These are phyloP conservation scores for Pseudomyrmex flavicornis DNA, from an alignment of 1,140 invertebrate genomes.

Conservation along the genomic window DNA sequence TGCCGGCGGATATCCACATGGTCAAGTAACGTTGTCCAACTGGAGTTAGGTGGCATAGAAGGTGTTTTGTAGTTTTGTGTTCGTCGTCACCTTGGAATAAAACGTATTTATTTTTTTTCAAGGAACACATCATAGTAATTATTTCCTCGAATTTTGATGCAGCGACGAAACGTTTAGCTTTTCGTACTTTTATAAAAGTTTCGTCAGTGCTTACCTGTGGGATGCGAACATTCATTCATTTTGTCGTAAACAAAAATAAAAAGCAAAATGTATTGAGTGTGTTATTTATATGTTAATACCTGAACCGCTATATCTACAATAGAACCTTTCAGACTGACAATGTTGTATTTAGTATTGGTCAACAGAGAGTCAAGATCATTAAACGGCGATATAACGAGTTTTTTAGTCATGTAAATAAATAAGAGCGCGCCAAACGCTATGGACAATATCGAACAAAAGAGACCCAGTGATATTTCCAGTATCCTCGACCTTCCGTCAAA, in stretches of 20 bases:
- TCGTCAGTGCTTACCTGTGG: neutral
- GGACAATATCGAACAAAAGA: constrained; percentile 52
- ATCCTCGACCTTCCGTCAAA: constrained; percentile 91
- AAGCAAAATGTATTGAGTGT: neutral
- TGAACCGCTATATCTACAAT: neutral
- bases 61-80: constrained; percentile 6
- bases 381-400: constrained; percentile 29
- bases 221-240: neutral
- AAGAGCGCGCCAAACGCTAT: constrained; percentile 52
- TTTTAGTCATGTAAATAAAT: constrained; percentile 57
- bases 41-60: constrained; percentile 50
- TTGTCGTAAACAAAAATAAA: too few species aligned
- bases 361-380: neutral
- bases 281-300: constrained; percentile 4
- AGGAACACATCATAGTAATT: constrained; percentile 47
- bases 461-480: constrained; percentile 21
- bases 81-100: constrained; percentile 45
- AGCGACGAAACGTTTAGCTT: neutral
- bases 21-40: neutral
- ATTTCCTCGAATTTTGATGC: constrained; percentile 22
- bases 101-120: neutral
- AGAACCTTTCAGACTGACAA: constrained; percentile 46
- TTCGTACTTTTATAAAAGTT: neutral
- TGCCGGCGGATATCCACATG: constrained; percentile 50
- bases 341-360: constrained; percentile 25